Base-by-base conservation (phyloP, 2,797 vertebrate genomes). In the Arctocebus calabarensis region DNA sequence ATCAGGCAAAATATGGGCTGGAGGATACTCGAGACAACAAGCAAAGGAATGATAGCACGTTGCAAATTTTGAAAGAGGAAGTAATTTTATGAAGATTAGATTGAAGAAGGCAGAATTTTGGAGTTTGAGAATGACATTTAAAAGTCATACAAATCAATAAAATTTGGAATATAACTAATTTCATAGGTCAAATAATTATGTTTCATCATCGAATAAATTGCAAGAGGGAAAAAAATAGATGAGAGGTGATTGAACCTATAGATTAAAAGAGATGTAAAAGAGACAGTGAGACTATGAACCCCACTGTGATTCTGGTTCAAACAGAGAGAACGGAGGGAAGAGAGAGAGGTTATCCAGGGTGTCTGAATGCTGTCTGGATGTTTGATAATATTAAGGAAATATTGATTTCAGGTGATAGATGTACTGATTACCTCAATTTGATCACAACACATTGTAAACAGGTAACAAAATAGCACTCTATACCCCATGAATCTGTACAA, bases 101-200 rank as follows among this genome's bases (percentile, higher is more conserved):
- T 37, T 86, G 52, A 91, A 93, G 32, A 87, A 90, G 61, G 25
- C 14, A 87, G 29, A 84, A 29, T 48, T 57, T 3, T 74, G 29
- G 40, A 71, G 4, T 79, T 59, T 82, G n/a, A 81, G 13, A 22
- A 79, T 87, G 19, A 64, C 7, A 84, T 84, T 90, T 81, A 86
- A 88, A 87, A 52, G 7, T 85, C 45, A 66, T n/a, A 0, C 61
- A 57, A 79, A 77, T 84, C 11, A 68, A 48, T 55, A 71, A 84
- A 74, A 74, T 90, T 93, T n/a, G 71, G 37, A 90, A 73, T 61
- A 25, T 52, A 29, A 40, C 34, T 90, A 88, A 96, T 70, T 81
- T 22, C 74, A 55, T 40, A 40, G 17, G 12, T 81, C 7, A 90
- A 81, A 83, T 70, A 45, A 66, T 37, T 91, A 37, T 11, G 20